These are phyloP conservation scores for Champsocephalus gunnari DNA, from an alignment of 2,797 vertebrate genomes.

Conservation along the genomic window DNA sequence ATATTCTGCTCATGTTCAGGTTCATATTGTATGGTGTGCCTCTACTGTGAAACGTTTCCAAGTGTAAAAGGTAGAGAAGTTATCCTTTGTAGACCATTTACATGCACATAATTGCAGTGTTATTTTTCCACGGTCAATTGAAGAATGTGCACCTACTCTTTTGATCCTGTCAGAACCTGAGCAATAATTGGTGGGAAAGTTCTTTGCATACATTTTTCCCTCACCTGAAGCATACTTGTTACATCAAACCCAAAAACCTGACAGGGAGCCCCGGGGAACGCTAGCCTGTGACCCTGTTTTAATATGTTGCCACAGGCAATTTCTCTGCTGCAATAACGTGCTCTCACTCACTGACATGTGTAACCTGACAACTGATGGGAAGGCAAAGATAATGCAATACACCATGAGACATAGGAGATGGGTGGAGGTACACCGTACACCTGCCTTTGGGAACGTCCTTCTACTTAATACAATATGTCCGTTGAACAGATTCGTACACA, in stretches of 20 bases:
- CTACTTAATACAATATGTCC: background rate
- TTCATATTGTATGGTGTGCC: too few species aligned
- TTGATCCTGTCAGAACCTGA: constrained; percentile 2
- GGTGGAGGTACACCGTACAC: constrained; percentile 1
- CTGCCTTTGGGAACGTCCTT: constrained; percentile 7
- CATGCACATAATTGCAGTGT: too few species aligned
- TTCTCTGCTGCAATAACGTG: constrained; percentile 62
- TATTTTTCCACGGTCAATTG: background rate
- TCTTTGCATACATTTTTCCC: constrained; percentile 22
- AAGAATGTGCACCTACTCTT: constrained; percentile 8
- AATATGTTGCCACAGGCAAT: constrained; percentile 70
- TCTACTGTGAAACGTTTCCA: too few species aligned
- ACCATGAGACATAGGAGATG: constrained; percentile 8
- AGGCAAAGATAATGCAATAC: constrained; percentile 34
- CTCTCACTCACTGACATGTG: constrained; percentile 43
- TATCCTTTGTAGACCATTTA: too few species aligned
- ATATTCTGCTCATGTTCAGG: too few species aligned
- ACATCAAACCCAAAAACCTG: constrained; percentile 57
- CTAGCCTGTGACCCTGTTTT: constrained; percentile 72
- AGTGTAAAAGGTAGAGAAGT: too few species aligned
- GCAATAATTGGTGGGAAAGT: background rate
- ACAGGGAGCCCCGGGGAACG: constrained; percentile 49
- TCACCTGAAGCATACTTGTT: constrained; percentile 51
- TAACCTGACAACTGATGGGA: constrained; percentile 57
- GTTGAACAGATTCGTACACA: background rate